Conservation (phyloP, 2,797 vertebrate species). For the Tenualosa ilisha region DNA sequence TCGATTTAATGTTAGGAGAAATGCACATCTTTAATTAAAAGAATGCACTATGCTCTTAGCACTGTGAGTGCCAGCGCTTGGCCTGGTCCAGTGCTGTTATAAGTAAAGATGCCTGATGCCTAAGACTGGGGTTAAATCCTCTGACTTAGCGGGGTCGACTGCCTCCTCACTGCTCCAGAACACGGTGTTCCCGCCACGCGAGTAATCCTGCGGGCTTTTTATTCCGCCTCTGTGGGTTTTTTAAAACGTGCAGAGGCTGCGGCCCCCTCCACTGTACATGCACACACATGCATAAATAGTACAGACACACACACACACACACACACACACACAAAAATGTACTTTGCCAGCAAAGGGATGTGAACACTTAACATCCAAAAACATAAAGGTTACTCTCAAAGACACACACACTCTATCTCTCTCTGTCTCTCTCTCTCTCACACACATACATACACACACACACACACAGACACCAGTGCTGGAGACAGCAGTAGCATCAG, state of each 20-base stretch:
- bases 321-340: neutral
- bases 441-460: neutral
- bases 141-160: neutral
- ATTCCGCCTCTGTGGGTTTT: constrained; percentile 35
- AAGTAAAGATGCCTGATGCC: neutral
- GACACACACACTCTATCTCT: neutral
- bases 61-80: neutral
- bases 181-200: neutral
- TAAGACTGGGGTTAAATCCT: neutral
- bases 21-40: neutral
- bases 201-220: constrained; percentile 41
- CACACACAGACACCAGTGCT: neutral
- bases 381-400: no score
- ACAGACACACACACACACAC: neutral
- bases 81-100: neutral
- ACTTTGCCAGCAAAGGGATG: neutral
- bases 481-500: constrained; percentile 26
- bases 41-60: neutral
- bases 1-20: neutral
- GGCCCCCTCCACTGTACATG: neutral
- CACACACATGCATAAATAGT: neutral
- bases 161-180: neutral
- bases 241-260: neutral
- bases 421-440: no score
- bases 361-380: no score